phyloP scores from a whole-genome alignment of 2,888 invertebrate genomes.

The Dichetophora obliterata region DNA sequence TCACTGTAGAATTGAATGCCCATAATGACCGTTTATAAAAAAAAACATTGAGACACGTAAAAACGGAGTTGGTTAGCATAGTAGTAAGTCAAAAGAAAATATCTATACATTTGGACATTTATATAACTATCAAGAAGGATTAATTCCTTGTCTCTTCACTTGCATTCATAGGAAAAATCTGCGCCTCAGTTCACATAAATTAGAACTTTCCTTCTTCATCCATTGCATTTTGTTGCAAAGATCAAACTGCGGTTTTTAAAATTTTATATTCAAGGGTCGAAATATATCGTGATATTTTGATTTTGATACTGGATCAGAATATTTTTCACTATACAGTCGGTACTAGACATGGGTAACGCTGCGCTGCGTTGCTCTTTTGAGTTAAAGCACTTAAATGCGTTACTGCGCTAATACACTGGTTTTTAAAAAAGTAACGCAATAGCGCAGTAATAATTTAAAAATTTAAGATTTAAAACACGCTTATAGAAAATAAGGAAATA shows the following conservation, averaged over 20 bases:
- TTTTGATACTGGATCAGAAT: constrained; percentile 37
- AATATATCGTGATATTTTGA: constrained; percentile 26
- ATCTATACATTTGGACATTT: too few relatives aligned
- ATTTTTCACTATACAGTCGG: constrained; percentile 39
- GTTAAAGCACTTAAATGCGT: too few relatives aligned
- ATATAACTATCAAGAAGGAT: too few relatives aligned
- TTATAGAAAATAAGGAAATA: too few relatives aligned
- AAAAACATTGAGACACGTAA: constrained; percentile 38
- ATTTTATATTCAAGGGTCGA: constrained; percentile 32
- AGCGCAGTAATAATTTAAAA: too few relatives aligned
- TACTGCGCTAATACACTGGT: too few relatives aligned
- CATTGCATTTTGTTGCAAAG: constrained; percentile 30
- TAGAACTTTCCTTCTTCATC: constrained; percentile 18
- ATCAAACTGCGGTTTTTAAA: constrained; percentile 36
- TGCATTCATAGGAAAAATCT: constrained; percentile 2
- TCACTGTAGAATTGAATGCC: background rate
- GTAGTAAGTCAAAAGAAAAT: too few relatives aligned
- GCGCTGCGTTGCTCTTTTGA: too few relatives aligned
- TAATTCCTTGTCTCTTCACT: too few relatives aligned
- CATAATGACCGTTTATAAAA: background rate
- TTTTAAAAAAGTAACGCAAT: too few relatives aligned
- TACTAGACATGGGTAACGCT: too few relatives aligned
- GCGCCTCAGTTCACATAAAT: constrained; percentile 9
- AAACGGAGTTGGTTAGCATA: constrained; percentile 34
- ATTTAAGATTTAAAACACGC: too few relatives aligned